Evolutionary conservation across 2,888 invertebrate species (phyloP), one percentile per base, ranked within the genome.

Genomic region (Agrotis ipsilon): DNA sequence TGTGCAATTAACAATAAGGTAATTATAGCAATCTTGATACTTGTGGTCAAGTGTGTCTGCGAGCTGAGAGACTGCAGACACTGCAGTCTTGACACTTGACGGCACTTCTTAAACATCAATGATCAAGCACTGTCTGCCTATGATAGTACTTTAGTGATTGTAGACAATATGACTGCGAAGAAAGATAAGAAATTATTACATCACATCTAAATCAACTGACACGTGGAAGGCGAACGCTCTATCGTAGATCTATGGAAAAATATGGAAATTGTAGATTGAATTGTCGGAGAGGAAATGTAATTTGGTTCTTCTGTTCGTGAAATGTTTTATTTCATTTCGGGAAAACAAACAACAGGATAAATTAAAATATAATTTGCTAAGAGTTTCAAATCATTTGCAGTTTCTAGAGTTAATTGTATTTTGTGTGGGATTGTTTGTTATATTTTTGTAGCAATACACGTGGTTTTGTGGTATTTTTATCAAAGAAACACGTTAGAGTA

Each of bases 21-120:
- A 68, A 81, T 77, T 73, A 68, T 75, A 65, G 55, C 54, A 63
- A 48, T 77, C 74, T 73, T 73, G 68, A 72, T 74, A 66, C 63
- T 60, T 67, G 27, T 43, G 21, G 27, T 78, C n/a, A 59, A 82
- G 72, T 61, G 57, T 62, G 83, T 84, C 72, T 84, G 75, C 14
- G 46, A 32, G 72, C 13, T 49, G 43, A 80, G 62, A 49, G 72
- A 65, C 54, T 51, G 55, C 61, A 64, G n/a, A n/a, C n/a, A n/a
- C n/a, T n/a, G n/a, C 55, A 68, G 59, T 70, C 57, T 64, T 63
- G 57, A 59, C 54, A 82, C 80, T 72, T 60, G 80, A 79, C 39
- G 57, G n/a, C 54, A 72, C 72, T 72, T 14, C 65, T 27, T 52
- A 27, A 55, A 62, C 57, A 48, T 64, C 55, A 66, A 46, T 48